Percentiles rank a stretch among this genome's conserved stretches.
Evolutionary conservation across 2,113 vertebrate genomes (phyloP).

Genomic region (Microcebus murinus): DNA sequence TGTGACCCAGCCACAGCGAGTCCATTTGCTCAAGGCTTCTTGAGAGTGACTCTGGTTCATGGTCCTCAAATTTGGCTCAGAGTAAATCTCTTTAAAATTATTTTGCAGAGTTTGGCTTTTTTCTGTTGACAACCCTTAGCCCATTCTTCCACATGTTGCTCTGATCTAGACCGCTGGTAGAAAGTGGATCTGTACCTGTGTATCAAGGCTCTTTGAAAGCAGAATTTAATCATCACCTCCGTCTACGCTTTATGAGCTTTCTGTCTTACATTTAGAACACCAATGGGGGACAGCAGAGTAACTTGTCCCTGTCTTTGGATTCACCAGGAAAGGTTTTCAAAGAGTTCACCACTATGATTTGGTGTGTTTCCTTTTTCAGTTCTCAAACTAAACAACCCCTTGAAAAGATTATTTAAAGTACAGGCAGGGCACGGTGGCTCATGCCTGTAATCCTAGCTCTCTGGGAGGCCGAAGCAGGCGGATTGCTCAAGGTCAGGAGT

Average conservation of each 20-base stretch:
- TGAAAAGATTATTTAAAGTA: neutral
- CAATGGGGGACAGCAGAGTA: neutral
- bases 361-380: neutral
- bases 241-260: neutral
- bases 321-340: neutral
- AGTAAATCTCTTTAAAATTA: too few species aligned
- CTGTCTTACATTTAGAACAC: neutral
- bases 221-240: neutral
- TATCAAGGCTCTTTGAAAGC: neutral
- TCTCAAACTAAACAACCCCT: neutral
- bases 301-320: neutral
- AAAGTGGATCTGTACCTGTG: neutral
- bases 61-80: too few species aligned
- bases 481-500: fast-evolving
- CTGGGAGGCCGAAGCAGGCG: too few species aligned
- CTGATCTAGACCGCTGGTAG: neutral
- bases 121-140: neutral
- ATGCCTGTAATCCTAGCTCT: too few species aligned
- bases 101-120: too few species aligned
- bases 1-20: too few species aligned
- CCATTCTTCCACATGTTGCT: neutral
- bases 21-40: too few species aligned
- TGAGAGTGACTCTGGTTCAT: too few species aligned
- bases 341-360: neutral
- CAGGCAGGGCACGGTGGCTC: too few species aligned